phyloP scores from a whole-genome alignment of 2,113 vertebrate genomes.

The Philantomba maxwellii region DNA sequence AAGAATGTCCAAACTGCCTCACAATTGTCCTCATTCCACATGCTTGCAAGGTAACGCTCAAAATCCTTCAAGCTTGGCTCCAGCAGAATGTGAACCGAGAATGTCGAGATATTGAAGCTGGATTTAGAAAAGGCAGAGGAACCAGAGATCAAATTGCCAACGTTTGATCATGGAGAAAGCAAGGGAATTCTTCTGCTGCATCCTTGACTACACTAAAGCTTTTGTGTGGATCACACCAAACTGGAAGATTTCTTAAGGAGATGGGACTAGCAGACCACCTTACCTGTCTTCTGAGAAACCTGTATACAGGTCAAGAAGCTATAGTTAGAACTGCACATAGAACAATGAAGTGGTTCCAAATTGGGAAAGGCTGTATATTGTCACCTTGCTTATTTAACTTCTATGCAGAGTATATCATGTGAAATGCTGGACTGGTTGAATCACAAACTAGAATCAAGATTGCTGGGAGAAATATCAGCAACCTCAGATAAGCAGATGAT shows the following conservation, averaged over 20 bases:
- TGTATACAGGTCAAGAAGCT: not conserved
- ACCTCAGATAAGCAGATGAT: not conserved
- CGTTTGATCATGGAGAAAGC: not conserved
- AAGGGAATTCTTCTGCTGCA: not conserved
- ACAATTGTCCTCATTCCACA: not conserved
- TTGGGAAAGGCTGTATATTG: not conserved
- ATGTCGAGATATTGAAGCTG: not conserved
- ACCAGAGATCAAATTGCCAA: not conserved
- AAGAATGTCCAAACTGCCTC: not conserved
- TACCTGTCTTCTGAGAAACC: not conserved
- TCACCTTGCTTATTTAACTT: not conserved
- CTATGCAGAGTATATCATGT: not conserved
- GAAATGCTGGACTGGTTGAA: not conserved
- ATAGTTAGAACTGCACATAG: not conserved
- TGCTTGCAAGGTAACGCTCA: not conserved
- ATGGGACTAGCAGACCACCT: not conserved
- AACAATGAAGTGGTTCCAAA: fast-evolving
- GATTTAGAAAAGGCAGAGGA: not conserved
- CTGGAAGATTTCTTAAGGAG: not conserved
- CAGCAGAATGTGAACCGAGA: not conserved
- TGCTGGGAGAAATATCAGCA: not conserved
- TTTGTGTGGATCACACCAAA: not conserved
- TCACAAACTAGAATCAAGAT: not conserved
- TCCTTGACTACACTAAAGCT: not conserved
- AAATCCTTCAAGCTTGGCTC: not conserved